Evolutionary conservation across 2,888 invertebrate species (phyloP).

Genomic region (Idaea straminata): DNA sequence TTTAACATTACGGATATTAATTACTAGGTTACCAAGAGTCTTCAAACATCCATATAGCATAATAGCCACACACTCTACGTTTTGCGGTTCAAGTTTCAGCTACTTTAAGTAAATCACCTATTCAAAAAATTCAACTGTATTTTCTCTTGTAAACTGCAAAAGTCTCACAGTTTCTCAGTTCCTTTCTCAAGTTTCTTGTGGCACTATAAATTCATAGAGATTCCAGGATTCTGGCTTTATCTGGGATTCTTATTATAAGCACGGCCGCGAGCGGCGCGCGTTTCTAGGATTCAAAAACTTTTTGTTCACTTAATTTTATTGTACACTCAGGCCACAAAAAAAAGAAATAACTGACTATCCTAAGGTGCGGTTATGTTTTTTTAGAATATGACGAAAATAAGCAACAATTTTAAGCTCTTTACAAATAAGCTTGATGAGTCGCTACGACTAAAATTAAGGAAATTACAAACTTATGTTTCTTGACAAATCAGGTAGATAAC

Average conservation of each 20-base stretch:
- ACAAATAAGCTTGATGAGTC: no score
- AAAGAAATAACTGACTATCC: slow-evolving; percentile 20
- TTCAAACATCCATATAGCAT: background rate
- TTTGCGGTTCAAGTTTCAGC: slow-evolving; percentile 10
- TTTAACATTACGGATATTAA: background rate
- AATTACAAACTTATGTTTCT: no score
- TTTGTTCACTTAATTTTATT: slow-evolving; percentile 43
- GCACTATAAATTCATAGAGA: slow-evolving; percentile 51
- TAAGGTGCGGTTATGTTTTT: background rate
- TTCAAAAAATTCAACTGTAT: slow-evolving; percentile 32
- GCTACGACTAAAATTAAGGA: no score
- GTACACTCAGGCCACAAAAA: slow-evolving; percentile 23
- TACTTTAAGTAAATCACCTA: slow-evolving; percentile 29
- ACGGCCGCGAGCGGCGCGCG: slow-evolving; percentile 12
- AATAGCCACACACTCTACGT: background rate
- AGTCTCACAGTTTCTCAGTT: slow-evolving; percentile 30
- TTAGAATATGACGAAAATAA: no score
- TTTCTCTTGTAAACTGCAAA: slow-evolving; percentile 40
- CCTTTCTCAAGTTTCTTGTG: slow-evolving; percentile 47
- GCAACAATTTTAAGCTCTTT: no score
- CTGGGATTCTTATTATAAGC: slow-evolving; percentile 41
- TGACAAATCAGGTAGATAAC: no score
- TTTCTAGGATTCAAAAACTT: slow-evolving; percentile 40
- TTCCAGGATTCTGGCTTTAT: slow-evolving; percentile 35
- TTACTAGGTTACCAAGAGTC: background rate